phyloP scores from a whole-genome alignment of 2,797 vertebrate species.

The Crenuchus spilurus region DNA sequence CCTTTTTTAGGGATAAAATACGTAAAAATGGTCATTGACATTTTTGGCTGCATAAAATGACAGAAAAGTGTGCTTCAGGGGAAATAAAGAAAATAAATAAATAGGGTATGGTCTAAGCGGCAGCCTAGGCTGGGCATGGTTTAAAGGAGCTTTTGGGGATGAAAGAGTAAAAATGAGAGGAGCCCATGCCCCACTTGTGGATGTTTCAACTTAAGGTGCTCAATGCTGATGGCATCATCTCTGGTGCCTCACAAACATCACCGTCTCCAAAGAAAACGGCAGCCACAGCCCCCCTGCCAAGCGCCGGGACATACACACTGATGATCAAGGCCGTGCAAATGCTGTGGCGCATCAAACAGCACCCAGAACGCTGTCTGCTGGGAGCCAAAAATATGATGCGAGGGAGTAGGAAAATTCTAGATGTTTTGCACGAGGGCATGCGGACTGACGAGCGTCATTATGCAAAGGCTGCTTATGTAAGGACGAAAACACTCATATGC shows the following conservation, averaged over 20 bases:
- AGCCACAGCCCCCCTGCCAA: conserved; percentile 35
- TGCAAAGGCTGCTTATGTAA: conserved; percentile 23
- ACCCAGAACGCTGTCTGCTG: conserved; percentile 18
- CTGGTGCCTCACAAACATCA: conserved; percentile 35
- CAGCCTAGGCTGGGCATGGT: background rate
- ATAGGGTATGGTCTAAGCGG: background rate
- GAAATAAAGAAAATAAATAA: background rate
- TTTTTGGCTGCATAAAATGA: no score
- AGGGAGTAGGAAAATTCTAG: conserved; percentile 24
- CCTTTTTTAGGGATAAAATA: no score
- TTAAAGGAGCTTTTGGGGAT: background rate
- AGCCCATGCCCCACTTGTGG: background rate
- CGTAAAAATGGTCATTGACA: no score
- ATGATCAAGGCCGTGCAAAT: conserved; percentile 41
- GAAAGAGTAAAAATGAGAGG: background rate
- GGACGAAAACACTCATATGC: background rate
- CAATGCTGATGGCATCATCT: background rate
- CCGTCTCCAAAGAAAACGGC: conserved; percentile 20
- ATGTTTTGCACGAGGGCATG: conserved; percentile 29
- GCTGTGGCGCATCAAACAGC: conserved; percentile 25
- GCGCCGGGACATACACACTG: conserved; percentile 32
- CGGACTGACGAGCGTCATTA: conserved; percentile 23
- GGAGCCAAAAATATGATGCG: conserved; percentile 23
- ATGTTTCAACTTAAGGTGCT: conserved; percentile 24
- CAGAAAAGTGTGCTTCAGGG: background rate